Evolutionary conservation across 64 coral and sea anemone species (phyloP).

Genomic region (Actinia equina): DNA sequence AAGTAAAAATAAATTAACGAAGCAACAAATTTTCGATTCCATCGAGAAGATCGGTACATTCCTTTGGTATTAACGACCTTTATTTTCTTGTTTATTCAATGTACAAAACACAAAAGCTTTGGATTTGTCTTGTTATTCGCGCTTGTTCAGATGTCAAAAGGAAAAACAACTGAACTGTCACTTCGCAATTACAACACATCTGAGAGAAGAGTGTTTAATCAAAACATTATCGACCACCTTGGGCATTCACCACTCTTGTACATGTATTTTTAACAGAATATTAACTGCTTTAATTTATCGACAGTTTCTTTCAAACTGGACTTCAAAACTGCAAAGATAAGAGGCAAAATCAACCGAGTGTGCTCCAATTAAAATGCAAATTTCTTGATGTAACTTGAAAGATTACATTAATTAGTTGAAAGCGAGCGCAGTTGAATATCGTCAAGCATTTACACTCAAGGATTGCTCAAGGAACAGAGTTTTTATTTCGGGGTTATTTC

Average conservation of each 20-base stretch:
- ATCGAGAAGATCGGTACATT: too few species aligned
- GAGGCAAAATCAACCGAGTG: background rate
- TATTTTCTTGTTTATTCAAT: conserved; percentile 10
- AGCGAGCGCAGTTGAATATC: background rate
- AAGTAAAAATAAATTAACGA: too few species aligned
- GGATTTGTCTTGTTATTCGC: background rate
- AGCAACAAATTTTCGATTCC: too few species aligned
- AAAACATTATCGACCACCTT: background rate
- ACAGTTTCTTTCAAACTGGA: background rate
- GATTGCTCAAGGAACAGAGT: background rate
- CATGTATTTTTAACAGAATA: background rate
- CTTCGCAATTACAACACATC: background rate
- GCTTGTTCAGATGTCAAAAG: conserved; percentile 2
- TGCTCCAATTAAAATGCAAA: background rate
- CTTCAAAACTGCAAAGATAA: background rate
- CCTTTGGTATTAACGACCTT: background rate
- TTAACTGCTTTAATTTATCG: background rate
- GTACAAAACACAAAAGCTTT: conserved; percentile 9
- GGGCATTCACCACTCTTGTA: background rate
- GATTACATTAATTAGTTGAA: conserved; percentile 5
- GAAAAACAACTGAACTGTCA: background rate
- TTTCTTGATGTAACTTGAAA: background rate
- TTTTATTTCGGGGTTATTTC: too few species aligned
- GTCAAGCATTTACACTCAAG: background rate
- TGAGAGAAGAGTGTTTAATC: background rate